Evolutionary conservation across 2,888 invertebrate species (phyloP).

Genomic region (Leptinotarsa rubiginosa): DNA sequence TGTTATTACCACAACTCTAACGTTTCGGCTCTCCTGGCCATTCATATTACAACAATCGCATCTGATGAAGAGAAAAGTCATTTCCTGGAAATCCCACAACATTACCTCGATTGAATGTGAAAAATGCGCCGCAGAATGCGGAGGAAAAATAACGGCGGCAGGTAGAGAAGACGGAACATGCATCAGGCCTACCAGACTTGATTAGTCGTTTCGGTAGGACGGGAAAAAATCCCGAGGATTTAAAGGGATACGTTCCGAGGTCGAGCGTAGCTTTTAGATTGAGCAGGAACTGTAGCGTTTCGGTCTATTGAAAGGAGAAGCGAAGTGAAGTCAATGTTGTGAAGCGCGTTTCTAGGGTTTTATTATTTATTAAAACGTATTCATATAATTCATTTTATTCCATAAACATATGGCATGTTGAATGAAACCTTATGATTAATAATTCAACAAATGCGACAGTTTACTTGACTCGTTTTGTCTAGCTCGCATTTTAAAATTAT

Average conservation of each 20-base stretch:
- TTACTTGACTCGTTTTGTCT: no score
- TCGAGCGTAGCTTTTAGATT: neutral
- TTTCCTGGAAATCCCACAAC: conserved; percentile 33
- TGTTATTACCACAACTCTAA: neutral
- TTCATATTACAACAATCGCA: conserved; percentile 30
- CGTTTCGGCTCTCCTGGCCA: neutral
- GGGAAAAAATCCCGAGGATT: conserved; percentile 34
- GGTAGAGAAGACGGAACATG: conserved; percentile 34
- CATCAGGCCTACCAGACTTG: conserved; percentile 38
- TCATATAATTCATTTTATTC: no score
- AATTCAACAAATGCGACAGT: no score
- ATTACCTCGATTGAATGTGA: conserved; percentile 36
- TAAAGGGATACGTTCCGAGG: conserved; percentile 18
- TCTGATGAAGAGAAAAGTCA: conserved; percentile 40
- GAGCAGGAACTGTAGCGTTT: neutral
- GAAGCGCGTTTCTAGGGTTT: no score
- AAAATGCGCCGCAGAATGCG: conserved; percentile 35
- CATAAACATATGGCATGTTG: no score
- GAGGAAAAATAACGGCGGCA: conserved; percentile 30
- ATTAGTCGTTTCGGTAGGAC: conserved; percentile 39
- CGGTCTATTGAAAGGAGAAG: neutral
- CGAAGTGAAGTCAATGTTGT: no score
- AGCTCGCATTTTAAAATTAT: no score
- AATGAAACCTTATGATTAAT: no score
- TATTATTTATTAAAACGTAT: no score